phyloP scores from a whole-genome alignment of 2,888 invertebrate genomes.

The Cotesia congregata region DNA sequence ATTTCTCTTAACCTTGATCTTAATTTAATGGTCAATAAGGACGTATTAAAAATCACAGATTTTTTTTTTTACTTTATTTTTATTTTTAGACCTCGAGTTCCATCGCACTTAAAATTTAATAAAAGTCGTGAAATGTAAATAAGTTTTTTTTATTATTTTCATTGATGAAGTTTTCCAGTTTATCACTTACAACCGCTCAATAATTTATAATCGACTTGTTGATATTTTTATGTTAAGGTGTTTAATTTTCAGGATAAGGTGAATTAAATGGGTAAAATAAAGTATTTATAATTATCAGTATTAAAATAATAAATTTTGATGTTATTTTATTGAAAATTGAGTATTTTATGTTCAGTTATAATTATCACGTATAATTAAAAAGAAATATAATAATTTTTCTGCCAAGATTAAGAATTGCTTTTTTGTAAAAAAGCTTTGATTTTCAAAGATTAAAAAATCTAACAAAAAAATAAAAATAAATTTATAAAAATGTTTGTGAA shows the following conservation, averaged over 20 bases:
- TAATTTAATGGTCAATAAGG: slow-evolving; percentile 44
- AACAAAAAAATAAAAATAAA: slow-evolving; percentile 9
- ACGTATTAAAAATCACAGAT: slow-evolving; percentile 2
- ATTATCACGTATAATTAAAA: slow-evolving; percentile 51
- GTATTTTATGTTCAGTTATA: slow-evolving; percentile 32
- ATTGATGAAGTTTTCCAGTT: neutral
- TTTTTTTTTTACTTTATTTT: slow-evolving; percentile 6
- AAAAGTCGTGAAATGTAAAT: slow-evolving; percentile 5
- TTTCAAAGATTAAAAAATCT: slow-evolving; percentile 8
- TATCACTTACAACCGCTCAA: too few species aligned
- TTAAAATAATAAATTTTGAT: slow-evolving; percentile 49
- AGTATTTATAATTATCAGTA: neutral
- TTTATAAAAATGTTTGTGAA: slow-evolving; percentile 5
- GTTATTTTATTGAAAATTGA: slow-evolving; percentile 61
- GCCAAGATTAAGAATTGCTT: slow-evolving; percentile 36
- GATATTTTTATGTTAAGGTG: neutral
- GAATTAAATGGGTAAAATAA: neutral
- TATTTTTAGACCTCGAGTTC: slow-evolving; percentile 31
- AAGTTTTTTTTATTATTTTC: neutral
- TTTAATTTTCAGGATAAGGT: neutral
- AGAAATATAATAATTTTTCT: slow-evolving; percentile 39
- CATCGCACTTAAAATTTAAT: slow-evolving; percentile 6
- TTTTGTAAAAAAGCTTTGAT: slow-evolving; percentile 49
- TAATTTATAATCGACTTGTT: too few species aligned
- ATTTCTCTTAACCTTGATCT: slow-evolving; percentile 52